Conservation (phyloP, 2,888 invertebrate genomes). For the Drosophila cognata region DNA sequence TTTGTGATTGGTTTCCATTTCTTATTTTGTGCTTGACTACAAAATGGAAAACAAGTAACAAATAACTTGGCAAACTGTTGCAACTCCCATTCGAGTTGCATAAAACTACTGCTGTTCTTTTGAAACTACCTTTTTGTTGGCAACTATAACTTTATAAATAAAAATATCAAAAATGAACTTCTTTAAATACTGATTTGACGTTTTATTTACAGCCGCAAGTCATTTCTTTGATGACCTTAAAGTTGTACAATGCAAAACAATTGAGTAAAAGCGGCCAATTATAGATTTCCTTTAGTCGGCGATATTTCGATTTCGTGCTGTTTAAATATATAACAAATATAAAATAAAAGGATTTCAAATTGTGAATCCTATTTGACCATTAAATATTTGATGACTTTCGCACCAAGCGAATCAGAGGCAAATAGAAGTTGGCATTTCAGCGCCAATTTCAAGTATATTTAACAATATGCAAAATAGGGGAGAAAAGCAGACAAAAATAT, state of each 20-base stretch:
- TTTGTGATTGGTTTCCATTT: not conserved
- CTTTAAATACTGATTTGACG: constrained; percentile 1
- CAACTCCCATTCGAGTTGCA: not conserved
- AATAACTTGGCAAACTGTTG: constrained; percentile 1
- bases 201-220: not conserved
- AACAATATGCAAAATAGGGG: constrained; percentile 42
- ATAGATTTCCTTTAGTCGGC: not conserved
- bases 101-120: not conserved
- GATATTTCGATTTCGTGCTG: not conserved
- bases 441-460: constrained; percentile 13
- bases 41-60: constrained; percentile 5
- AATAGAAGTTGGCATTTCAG: constrained; percentile 14
- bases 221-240: not conserved
- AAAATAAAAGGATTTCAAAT: constrained; percentile 21
- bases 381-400: constrained; percentile 51
- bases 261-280: constrained; percentile 4
- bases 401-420: constrained; percentile 30
- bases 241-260: constrained; percentile 31
- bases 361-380: constrained; percentile 31
- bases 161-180: not conserved
- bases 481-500: constrained; percentile 16
- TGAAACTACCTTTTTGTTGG: not conserved
- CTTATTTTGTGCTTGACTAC: constrained; percentile 3
- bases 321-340: not conserved
- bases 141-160: too few relatives aligned